A percentile compares a stretch with the other conserved stretches of the same genome.
phyloP scores from a whole-genome alignment of 2,888 invertebrate species.

The Ferrisia virgata region DNA sequence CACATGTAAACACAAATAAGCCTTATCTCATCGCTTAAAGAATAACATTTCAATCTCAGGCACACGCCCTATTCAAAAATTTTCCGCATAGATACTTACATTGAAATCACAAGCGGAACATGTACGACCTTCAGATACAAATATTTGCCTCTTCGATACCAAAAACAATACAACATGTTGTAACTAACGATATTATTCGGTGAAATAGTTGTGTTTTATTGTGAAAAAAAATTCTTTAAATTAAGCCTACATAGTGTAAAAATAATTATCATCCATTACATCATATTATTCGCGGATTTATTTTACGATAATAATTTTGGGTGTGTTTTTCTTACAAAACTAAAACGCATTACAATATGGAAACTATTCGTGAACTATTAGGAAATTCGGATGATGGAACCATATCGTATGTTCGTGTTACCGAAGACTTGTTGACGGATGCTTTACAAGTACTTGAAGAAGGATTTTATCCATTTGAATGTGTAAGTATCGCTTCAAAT shows the following conservation, averaged over 20 bases:
- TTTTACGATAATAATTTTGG: neutral
- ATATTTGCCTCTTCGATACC: neutral
- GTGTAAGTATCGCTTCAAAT: neutral
- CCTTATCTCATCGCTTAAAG: neutral
- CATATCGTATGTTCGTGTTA: slow-evolving; percentile 39
- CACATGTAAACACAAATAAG: neutral
- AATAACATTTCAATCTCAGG: neutral
- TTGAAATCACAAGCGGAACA: slow-evolving; percentile 9
- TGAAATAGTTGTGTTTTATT: neutral
- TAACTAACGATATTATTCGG: neutral
- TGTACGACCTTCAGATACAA: neutral
- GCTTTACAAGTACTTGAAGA: slow-evolving; percentile 22
- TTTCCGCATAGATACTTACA: neutral
- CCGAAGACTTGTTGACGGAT: slow-evolving; percentile 24
- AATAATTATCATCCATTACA: neutral
- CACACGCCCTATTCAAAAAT: neutral
- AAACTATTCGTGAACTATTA: slow-evolving; percentile 18
- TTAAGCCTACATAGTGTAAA: neutral
- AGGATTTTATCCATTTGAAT: slow-evolving; percentile 46
- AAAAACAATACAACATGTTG: neutral
- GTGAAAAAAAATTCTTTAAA: neutral
- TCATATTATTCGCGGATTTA: neutral
- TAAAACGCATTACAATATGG: neutral
- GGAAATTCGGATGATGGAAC: slow-evolving; percentile 39
- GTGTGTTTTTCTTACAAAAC: neutral